Evolutionary conservation across 2,797 vertebrate species (phyloP).

Genomic region (Crax fasciolata): DNA sequence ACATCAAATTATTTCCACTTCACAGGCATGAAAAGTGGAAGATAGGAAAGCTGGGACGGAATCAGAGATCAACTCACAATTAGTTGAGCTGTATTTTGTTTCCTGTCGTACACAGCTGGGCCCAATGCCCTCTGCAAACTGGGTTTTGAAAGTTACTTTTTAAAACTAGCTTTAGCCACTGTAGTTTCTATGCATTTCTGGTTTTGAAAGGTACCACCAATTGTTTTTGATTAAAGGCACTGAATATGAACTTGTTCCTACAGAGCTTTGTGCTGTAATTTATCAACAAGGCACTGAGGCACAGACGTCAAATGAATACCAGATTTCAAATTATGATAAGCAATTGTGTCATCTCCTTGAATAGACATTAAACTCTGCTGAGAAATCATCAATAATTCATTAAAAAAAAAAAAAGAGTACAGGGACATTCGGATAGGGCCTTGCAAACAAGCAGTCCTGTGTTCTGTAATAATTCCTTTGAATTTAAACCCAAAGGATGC

Average conservation of each 20-base stretch:
- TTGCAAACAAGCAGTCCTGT: slow-evolving; percentile 46
- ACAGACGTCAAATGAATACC: slow-evolving; percentile 73
- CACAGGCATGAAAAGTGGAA: neutral
- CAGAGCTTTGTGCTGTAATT: slow-evolving; percentile 62
- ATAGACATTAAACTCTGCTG: slow-evolving; percentile 66
- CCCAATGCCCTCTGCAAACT: neutral
- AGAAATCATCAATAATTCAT: slow-evolving; percentile 74
- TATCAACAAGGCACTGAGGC: slow-evolving; percentile 35
- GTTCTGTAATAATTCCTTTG: slow-evolving; percentile 45
- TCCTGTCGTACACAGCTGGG: neutral
- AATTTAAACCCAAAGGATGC: slow-evolving; percentile 23
- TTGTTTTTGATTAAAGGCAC: slow-evolving; percentile 59
- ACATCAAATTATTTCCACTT: neutral
- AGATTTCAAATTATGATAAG: slow-evolving; percentile 80
- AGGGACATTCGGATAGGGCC: slow-evolving; percentile 50
- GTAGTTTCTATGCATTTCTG: slow-evolving; percentile 19
- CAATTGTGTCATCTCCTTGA: slow-evolving; percentile 68
- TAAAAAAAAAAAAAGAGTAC: neutral
- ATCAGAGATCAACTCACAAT: neutral
- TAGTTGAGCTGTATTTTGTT: neutral
- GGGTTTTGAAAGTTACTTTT: neutral
- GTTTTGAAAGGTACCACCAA: slow-evolving; percentile 40
- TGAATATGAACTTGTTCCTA: slow-evolving; percentile 77
- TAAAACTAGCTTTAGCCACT: neutral
- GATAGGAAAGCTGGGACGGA: neutral